These are phyloP conservation scores for Nanorana parkeri DNA, from an alignment of 2,113 vertebrate species.

Conservation along the genomic window DNA sequence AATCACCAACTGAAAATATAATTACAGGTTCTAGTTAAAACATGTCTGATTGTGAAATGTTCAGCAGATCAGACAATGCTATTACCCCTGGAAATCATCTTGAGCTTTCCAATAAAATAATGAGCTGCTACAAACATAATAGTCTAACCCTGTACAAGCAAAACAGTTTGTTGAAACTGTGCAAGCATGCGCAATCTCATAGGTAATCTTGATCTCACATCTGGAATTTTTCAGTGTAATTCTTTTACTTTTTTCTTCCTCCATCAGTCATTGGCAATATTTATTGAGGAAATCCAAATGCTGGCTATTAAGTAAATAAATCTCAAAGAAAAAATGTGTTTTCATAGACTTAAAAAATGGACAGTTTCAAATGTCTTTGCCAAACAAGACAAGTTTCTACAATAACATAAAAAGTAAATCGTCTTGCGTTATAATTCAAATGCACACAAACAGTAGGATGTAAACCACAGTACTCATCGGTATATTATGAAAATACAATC, in stretches of 20 bases:
- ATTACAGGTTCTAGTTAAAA: conserved; percentile 11
- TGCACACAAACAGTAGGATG: background rate
- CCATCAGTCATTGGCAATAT: conserved; percentile 65
- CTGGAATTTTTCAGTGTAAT: conserved; percentile 65
- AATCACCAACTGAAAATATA: background rate
- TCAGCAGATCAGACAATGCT: conserved; percentile 1
- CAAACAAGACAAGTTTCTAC: conserved; percentile 61
- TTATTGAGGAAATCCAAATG: conserved; percentile 66
- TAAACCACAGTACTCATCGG: background rate
- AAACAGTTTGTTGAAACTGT: conserved; percentile 47
- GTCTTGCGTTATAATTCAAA: conserved; percentile 1
- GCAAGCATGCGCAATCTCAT: conserved; percentile 53
- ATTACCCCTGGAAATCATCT: background rate
- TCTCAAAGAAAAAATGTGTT: conserved; percentile 62
- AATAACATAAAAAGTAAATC: conserved; percentile 52
- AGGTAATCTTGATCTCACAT: conserved; percentile 65
- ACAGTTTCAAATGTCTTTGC: conserved; percentile 52
- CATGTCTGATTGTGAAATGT: conserved; percentile 15
- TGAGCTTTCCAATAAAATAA: conserved; percentile 38
- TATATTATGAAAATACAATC: background rate
- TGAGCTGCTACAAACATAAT: conserved; percentile 56
- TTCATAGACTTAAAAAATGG: conserved; percentile 53
- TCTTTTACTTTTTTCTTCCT: conserved; percentile 61
- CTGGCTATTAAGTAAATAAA: conserved; percentile 60
- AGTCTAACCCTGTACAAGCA: conserved; percentile 46